These are phyloP conservation scores for Notarius lentiginosus DNA, from an alignment of 2,113 vertebrate species.

Conservation along the genomic window DNA sequence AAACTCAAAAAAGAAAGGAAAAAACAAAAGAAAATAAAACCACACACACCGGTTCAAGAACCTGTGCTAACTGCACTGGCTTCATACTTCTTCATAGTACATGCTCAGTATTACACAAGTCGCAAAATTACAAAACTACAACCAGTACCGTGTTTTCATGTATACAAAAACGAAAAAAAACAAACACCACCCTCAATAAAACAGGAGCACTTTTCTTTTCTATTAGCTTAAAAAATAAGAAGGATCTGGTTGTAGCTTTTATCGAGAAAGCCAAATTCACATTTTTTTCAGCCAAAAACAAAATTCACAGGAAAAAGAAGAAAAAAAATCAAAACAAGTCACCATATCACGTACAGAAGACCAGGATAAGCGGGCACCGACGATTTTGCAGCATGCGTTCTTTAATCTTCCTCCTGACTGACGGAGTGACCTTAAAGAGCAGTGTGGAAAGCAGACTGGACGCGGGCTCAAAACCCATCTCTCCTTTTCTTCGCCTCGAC, in stretches of 20 bases:
- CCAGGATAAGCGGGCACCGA: too few species aligned
- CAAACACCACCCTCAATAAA: neutral
- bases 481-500: too few species aligned
- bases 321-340: too few species aligned
- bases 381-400: neutral
- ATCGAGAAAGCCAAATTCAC: slow-evolving; percentile 8
- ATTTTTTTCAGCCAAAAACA: slow-evolving; percentile 1
- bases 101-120: slow-evolving; percentile 30
- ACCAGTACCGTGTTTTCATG: slow-evolving; percentile 14
- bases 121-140: neutral
- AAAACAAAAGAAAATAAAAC: neutral
- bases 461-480: neutral
- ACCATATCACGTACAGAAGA: neutral
- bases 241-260: slow-evolving; percentile 12
- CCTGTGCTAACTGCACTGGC: neutral
- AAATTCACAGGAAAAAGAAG: neutral
- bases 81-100: slow-evolving; percentile 19
- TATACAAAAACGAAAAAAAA: neutral
- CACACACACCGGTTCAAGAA: neutral
- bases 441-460: neutral
- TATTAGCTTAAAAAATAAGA: neutral
- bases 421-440: neutral
- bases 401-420: neutral
- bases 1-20: neutral
- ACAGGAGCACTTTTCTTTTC: neutral